These are phyloP conservation scores for Malurus leucopterus DNA, from an alignment of 2,797 vertebrate species.

Conservation along the genomic window DNA sequence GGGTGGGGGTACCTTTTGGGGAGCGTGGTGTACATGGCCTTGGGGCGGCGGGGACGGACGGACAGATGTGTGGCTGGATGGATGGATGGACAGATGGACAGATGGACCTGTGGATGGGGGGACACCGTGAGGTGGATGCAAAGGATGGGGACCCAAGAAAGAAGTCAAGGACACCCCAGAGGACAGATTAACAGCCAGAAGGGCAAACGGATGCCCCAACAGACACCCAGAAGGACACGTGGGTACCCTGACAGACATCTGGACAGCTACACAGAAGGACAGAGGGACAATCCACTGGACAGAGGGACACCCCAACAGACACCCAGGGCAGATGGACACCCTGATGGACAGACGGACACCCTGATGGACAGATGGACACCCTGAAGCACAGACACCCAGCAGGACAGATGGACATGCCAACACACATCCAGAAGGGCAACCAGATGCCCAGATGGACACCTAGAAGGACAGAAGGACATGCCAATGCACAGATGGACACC, in stretches of 20 bases:
- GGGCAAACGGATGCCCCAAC: neutral
- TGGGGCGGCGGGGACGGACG: neutral
- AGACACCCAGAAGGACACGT: neutral
- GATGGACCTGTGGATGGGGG: neutral
- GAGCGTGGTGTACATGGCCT: conserved; percentile 10
- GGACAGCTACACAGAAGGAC: neutral
- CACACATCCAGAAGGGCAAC: neutral
- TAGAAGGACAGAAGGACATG: neutral
- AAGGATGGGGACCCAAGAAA: neutral
- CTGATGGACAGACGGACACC: neutral
- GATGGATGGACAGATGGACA: neutral
- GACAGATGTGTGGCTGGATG: neutral
- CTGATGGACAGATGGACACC: neutral
- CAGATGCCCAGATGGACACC: neutral
- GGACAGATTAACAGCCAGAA: neutral
- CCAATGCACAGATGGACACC: neutral
- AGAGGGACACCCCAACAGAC: too few relatives aligned
- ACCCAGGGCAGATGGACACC: too few relatives aligned
- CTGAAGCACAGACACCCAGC: neutral
- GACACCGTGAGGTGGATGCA: neutral
- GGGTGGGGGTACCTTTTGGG: neutral
- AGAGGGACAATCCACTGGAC: neutral
- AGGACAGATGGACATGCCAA: neutral
- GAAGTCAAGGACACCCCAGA: neutral
- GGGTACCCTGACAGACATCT: neutral